phyloP scores from a whole-genome alignment of 2,113 vertebrate genomes.

The Vanacampus margaritifer region DNA sequence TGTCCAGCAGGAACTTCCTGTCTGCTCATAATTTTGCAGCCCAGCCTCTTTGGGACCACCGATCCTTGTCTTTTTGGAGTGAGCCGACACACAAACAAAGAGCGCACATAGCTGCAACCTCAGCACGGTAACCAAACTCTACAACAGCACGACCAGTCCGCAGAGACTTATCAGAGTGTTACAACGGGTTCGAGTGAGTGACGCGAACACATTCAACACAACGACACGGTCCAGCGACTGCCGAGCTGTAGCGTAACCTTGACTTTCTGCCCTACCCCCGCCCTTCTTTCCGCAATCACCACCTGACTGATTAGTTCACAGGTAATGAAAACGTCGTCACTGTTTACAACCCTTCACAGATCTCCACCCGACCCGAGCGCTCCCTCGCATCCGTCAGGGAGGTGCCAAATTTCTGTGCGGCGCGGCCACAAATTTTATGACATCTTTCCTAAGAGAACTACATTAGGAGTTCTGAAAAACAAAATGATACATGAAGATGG shows the following conservation, averaged over 20 bases:
- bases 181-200: slow-evolving; percentile 17
- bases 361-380: slow-evolving; percentile 35
- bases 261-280: slow-evolving; percentile 21
- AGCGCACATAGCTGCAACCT: not conserved
- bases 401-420: slow-evolving; percentile 35
- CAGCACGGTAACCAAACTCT: slow-evolving; percentile 16
- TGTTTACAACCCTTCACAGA: slow-evolving; percentile 55
- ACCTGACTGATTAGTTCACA: slow-evolving; percentile 53
- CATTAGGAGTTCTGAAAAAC: slow-evolving; percentile 37
- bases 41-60: slow-evolving; percentile 1
- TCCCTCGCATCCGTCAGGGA: slow-evolving; percentile 23
- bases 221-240: slow-evolving; percentile 31
- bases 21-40: slow-evolving; percentile 26
- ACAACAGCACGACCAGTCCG: slow-evolving; percentile 45
- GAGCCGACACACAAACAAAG: slow-evolving; percentile 32
- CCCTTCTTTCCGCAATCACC: slow-evolving; percentile 17
- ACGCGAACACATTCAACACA: slow-evolving; percentile 21
- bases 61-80: slow-evolving; percentile 15
- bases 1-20: slow-evolving; percentile 57
- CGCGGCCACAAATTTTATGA: slow-evolving; percentile 35
- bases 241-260: slow-evolving; percentile 40
- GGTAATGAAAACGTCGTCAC: slow-evolving; percentile 52
- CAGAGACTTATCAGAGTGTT: slow-evolving; percentile 24
- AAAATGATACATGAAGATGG: slow-evolving; percentile 35
- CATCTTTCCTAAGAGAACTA: slow-evolving; percentile 28